phyloP scores from a whole-genome alignment of 2,888 invertebrate genomes.

The Autographa gamma region DNA sequence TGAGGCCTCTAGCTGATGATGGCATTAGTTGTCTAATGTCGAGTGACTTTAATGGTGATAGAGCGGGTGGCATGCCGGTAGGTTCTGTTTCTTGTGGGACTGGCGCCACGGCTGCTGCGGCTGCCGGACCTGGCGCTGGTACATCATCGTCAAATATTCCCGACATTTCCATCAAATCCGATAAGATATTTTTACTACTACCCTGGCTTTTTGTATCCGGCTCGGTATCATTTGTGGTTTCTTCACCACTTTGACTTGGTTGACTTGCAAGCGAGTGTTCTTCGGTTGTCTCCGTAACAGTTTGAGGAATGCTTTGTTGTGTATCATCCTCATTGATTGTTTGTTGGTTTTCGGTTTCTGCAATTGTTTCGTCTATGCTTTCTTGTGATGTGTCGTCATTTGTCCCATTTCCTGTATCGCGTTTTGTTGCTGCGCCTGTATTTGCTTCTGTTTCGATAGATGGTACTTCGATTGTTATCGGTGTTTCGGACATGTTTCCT shows the following conservation, averaged over 20 bases:
- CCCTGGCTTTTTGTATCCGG: not conserved
- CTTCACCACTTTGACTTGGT: conserved; percentile 13
- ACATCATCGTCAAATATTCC: conserved; percentile 81
- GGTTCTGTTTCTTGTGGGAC: not conserved
- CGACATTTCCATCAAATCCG: conserved; percentile 86
- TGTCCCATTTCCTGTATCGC: not conserved
- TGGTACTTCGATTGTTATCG: not conserved
- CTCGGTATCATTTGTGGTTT: conserved; percentile 11
- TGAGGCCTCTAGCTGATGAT: not conserved
- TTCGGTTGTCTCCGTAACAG: conserved; percentile 9
- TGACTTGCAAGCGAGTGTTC: not conserved
- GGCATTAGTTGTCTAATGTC: too few species aligned
- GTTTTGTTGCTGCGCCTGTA: not conserved
- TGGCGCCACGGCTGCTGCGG: not conserved
- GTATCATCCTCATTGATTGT: not conserved
- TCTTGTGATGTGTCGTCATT: not conserved
- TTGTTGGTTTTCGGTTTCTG: conserved; percentile 3
- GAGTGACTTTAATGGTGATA: not conserved
- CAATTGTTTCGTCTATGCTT: not conserved
- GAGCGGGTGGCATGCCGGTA: not conserved
- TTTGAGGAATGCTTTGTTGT: conserved; percentile 3
- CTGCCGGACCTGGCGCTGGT: conserved; percentile 37
- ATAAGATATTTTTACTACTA: conserved; percentile 76
- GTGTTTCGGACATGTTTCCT: not conserved
- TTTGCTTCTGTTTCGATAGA: not conserved